Conservation (phyloP, 2,113 vertebrate genomes). For the Oncorhynchus kisutch region DNA sequence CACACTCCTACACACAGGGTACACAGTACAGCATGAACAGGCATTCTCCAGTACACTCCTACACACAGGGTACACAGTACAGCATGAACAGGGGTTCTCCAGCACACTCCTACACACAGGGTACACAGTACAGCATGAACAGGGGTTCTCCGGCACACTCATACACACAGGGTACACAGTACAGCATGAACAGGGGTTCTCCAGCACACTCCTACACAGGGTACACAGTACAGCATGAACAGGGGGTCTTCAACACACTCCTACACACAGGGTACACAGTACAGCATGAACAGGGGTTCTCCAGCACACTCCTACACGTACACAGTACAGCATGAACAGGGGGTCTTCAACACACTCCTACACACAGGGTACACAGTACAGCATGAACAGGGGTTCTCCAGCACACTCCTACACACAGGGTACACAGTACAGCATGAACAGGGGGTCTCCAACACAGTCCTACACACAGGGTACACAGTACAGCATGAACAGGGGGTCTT, state of each 20-base stretch:
- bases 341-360: neutral
- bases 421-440: neutral
- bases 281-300: no score
- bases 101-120: no score
- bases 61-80: no score
- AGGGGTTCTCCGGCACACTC: constrained; percentile 82
- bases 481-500: constrained; percentile 94
- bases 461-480: constrained; percentile 81
- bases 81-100: no score
- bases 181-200: no score
- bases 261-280: no score
- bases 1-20: neutral
- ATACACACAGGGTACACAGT: no score
- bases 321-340: neutral
- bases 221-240: constrained; percentile 94
- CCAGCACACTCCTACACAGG: no score
- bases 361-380: constrained; percentile 79
- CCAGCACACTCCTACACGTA: constrained; percentile 64
- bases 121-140: constrained; percentile 94
- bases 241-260: constrained; percentile 81
- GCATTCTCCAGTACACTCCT: constrained; percentile 68
- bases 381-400: constrained; percentile 86
- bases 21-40: constrained; percentile 97
- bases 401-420: neutral
- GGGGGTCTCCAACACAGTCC: neutral